Evolutionary conservation across 2,797 vertebrate genomes (phyloP).

Genomic region (Ambastaia sidthimunki): DNA sequence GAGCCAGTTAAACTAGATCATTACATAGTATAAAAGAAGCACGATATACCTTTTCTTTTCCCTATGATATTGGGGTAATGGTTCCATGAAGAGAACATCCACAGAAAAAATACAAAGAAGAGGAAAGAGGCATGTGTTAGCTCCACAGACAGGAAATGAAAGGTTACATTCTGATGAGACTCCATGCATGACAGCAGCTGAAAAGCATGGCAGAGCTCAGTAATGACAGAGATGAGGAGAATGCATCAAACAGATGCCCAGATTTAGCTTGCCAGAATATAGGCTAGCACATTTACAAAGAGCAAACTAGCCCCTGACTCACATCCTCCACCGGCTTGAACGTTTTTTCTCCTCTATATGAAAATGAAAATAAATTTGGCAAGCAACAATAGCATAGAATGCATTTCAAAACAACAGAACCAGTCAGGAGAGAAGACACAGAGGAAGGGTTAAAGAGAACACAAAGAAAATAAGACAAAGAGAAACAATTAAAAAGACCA

Average conservation of each 20-base stretch:
- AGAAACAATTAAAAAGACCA: constrained; percentile 65
- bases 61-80: constrained; percentile 90
- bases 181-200: constrained; percentile 59
- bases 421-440: constrained; percentile 77
- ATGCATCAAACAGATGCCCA: constrained; percentile 51
- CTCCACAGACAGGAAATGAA: constrained; percentile 69
- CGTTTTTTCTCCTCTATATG: constrained; percentile 69
- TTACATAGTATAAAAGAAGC: constrained; percentile 69
- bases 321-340: constrained; percentile 62
- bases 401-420: constrained; percentile 44
- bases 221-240: constrained; percentile 48
- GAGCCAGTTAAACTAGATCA: constrained; percentile 29
- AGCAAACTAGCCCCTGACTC: constrained; percentile 64
- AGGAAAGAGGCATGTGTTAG: constrained; percentile 85
- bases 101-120: constrained; percentile 80
- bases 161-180: constrained; percentile 63
- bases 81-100: constrained; percentile 90
- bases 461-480: constrained; percentile 24
- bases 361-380: constrained; percentile 59
- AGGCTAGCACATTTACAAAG: constrained; percentile 59
- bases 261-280: constrained; percentile 74
- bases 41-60: constrained; percentile 91
- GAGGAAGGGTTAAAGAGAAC: constrained; percentile 58
- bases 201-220: constrained; percentile 48
- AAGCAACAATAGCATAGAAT: constrained; percentile 49